Evolutionary conservation across 2,888 invertebrate species (phyloP).

Genomic region (Ypsolopha scabrella): DNA sequence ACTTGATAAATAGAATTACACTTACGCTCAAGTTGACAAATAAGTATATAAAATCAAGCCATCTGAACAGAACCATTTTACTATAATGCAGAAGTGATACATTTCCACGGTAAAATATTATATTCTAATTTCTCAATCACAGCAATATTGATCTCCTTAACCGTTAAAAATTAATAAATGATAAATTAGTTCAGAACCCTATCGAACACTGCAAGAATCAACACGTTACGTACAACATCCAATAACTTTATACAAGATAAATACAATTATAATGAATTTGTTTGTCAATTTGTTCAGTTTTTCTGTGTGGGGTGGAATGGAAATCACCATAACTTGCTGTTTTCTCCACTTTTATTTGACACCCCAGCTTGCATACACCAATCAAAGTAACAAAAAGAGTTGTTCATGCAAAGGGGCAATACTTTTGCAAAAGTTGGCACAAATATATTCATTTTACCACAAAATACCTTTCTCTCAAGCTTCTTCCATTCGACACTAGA

Average conservation of each 20-base stretch:
- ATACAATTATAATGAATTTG: constrained; percentile 53
- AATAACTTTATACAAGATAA: constrained; percentile 41
- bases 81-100: neutral
- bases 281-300: constrained; percentile 44
- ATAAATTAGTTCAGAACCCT: neutral
- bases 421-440: constrained; percentile 1
- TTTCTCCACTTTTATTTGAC: constrained; percentile 41
- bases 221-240: constrained; percentile 39
- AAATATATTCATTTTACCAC: neutral
- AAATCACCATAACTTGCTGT: constrained; percentile 57
- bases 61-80: neutral
- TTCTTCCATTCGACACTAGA: constrained; percentile 53
- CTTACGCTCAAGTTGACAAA: too few relatives aligned
- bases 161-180: neutral
- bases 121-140: constrained; percentile 36
- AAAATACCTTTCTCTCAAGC: neutral
- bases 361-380: constrained; percentile 59
- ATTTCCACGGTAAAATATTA: neutral
- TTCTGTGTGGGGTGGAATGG: constrained; percentile 44
- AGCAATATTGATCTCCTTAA: constrained; percentile 35
- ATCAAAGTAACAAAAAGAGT: constrained; percentile 65
- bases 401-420: constrained; percentile 49
- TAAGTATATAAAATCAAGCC: too few relatives aligned
- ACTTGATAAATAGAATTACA: too few relatives aligned
- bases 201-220: constrained; percentile 17